Evolutionary conservation across 2,113 vertebrate species (phyloP).

Genomic region (Sciurus niger): DNA sequence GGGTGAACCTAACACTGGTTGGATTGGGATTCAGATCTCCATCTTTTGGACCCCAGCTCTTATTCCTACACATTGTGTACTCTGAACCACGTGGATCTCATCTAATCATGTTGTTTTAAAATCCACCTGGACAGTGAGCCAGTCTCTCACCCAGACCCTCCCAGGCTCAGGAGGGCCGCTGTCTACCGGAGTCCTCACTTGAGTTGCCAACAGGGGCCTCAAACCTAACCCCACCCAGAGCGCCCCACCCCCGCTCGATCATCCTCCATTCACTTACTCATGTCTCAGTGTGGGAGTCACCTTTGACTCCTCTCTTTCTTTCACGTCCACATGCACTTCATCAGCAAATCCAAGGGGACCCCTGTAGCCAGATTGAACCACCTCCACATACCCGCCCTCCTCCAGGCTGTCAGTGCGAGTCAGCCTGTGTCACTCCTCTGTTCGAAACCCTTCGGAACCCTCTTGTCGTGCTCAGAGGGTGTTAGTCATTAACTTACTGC

Average conservation of each 20-base stretch:
- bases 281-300: background rate
- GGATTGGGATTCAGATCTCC: background rate
- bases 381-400: background rate
- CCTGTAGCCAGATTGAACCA: background rate
- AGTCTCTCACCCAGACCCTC: background rate
- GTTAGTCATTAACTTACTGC: background rate
- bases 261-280: slow-evolving; percentile 18
- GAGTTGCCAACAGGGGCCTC: background rate
- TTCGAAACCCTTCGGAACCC: background rate
- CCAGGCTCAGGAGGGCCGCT: background rate
- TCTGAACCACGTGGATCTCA: background rate
- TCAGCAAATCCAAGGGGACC: background rate
- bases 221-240: background rate
- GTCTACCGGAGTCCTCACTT: background rate
- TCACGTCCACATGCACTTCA: background rate
- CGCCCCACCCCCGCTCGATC: background rate
- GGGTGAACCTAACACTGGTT: background rate
- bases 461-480: background rate
- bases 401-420: slow-evolving; percentile 1
- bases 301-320: background rate
- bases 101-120: background rate
- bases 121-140: too few relatives aligned
- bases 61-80: background rate
- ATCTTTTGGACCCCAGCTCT: background rate
- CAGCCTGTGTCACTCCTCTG: background rate